Evolutionary conservation across 1,140 invertebrate species (phyloP).

Genomic region (Micrasema longulum): DNA sequence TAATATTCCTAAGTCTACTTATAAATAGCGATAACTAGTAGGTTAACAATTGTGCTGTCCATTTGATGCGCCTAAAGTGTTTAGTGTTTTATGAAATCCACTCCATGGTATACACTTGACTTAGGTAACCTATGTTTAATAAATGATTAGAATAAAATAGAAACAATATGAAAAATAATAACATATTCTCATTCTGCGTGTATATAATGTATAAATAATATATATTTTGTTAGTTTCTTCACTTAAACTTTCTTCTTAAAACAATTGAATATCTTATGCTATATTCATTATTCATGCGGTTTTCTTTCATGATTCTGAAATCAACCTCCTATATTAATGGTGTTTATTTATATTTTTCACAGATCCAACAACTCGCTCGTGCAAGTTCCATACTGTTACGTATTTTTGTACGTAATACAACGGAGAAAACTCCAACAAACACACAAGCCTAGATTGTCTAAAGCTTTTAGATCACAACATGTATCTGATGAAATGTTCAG

Average conservation of each 20-base stretch:
- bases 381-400: constrained; percentile 16
- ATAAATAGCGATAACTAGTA: constrained; percentile 48
- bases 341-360: constrained; percentile 41
- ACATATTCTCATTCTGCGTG: constrained; percentile 41
- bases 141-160: constrained; percentile 43
- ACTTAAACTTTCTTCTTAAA: constrained; percentile 8
- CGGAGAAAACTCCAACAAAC: constrained; percentile 27
- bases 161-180: constrained; percentile 47
- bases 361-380: constrained; percentile 7
- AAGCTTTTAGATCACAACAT: constrained; percentile 32
- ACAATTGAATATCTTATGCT: constrained; percentile 27
- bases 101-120: constrained; percentile 51
- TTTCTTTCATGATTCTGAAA: constrained; percentile 11
- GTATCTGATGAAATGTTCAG: constrained; percentile 30
- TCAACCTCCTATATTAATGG: constrained; percentile 33
- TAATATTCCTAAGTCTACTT: constrained; percentile 40
- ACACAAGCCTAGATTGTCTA: constrained; percentile 34
- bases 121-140: constrained; percentile 44
- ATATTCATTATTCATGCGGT: constrained; percentile 16
- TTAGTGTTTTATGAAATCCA: constrained; percentile 35
- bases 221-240: constrained; percentile 39
- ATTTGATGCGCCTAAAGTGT: constrained; percentile 53
- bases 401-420: background rate
- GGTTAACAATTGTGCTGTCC: constrained; percentile 53
- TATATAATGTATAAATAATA: constrained; percentile 46